Evolutionary conservation across 2,888 invertebrate genomes (phyloP), one percentile per base, ranked within the genome.

Genomic region (Agrochola circellaris): DNA sequence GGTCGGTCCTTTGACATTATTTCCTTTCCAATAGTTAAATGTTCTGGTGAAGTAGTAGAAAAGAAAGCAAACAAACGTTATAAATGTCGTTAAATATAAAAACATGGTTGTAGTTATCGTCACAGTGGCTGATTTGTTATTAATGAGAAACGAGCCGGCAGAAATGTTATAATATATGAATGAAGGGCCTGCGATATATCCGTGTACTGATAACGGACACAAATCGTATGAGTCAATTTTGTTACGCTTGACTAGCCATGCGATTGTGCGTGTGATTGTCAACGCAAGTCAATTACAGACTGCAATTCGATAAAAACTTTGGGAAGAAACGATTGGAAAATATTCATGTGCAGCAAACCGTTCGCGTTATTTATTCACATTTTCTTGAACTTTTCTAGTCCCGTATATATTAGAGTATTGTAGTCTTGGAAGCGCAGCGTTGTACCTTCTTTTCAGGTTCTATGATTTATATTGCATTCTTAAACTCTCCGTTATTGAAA

Each of bases 1-100:
- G 56, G 88, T 87, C 0, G 93, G 94, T 45, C 92, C 92, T 34
- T 85, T 81, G 4, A 95, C 89, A 84, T 92, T 91, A 89, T 85
- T 90, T 11, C 77, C 73, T 54, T 71, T 84, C 89, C 89, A 89
- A 54, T 81, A 70, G 11, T 82, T 80, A 11, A 81, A 89, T 5
- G 85, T 88, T 73, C 84, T 79, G 0, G 83, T 89, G 51, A 82
- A 79, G 70, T 84, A 89, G 26, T 77, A 82, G 60, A 80, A 90
- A 6, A 87, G 8, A 38, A 54, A 71, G 58, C 61, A 77, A 26
- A 70, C 15, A 20, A 76, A 51, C 8, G 76, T 45, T 45, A 77
- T 38, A 13, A 81, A 77, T 48, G 75, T 26, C 51, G 62, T 17
- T 56, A 88, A 30, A 30, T 38, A 77, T 20, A 77, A 11, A 64